Base-by-base conservation (phyloP, 1,140 invertebrate genomes). In the Cherax destructor region DNA sequence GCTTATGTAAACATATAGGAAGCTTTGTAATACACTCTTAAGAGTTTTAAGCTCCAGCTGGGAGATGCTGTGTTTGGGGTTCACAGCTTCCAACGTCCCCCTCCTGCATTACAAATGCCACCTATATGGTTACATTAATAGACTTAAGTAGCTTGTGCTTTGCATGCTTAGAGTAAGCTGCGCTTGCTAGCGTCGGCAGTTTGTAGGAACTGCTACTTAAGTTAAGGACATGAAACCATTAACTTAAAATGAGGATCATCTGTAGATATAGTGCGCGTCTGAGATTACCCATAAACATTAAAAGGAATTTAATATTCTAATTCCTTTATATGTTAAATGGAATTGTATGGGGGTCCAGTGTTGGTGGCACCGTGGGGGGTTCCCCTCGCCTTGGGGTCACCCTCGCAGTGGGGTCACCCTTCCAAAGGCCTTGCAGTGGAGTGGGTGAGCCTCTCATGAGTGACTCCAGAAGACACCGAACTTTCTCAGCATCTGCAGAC, bases 61-160 rank as follows among this genome's bases (percentile, higher is more conserved):
- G 21, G 69, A 74, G 69, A 74, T 74, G 69, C 69, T 74, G 69
- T 74, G 69, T 74, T 74, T 74, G 69, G 69, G 69, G 69, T 74
- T 74, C 69, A 74, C 69, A 74, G 69, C 69, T 74, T 24, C 69
- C 69, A 74, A 74, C 69, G 69, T 74, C 69, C 69, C 69, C 69
- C 69, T 24, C 61, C 69, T 74, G 69, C 69, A 6, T 30, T 74
- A 74, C 69, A 74, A 30, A 74, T n/a, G 18, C 18, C 69, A 24
- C 69, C 69, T 74, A 21, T 74, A 24, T 74, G n/a, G 21, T n/a
- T 74, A 24, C 69, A 30, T 74, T 30, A 65, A 13, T 65, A 65
- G 16, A 21, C 18, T 18, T 59, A 59, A 59, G 56, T 59, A 10
- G 16, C 56, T 9, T 16, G 56, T 16, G 16, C 16, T 16, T 65